phyloP scores from a whole-genome alignment of 2,797 vertebrate species.

The Salmo trutta region DNA sequence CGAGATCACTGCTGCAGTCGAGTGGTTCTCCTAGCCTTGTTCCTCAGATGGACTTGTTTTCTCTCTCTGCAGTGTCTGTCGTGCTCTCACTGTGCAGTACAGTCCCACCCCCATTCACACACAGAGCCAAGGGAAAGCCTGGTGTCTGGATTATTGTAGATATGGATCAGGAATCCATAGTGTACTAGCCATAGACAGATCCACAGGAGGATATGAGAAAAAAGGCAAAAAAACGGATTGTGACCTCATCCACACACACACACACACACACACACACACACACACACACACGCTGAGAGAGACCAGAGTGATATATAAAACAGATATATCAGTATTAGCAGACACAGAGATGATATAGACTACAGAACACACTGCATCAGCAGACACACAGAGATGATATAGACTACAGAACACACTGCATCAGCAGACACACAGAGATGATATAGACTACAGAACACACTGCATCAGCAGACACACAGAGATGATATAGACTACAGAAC shows the following conservation, averaged over 20 bases:
- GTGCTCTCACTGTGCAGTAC: conserved; percentile 51
- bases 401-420: no score
- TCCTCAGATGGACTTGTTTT: not conserved
- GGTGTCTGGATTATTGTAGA: conserved; percentile 51
- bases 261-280: conserved; percentile 19
- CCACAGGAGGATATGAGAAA: not conserved
- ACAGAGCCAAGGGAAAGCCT: conserved; percentile 67
- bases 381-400: no score
- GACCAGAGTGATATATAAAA: not conserved
- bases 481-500: no score
- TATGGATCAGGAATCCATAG: conserved; percentile 64
- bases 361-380: no score
- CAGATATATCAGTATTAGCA: not conserved
- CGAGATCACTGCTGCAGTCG: conserved; percentile 3
- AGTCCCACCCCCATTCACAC: conserved; percentile 66
- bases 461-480: no score
- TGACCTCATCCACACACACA: conserved; percentile 54
- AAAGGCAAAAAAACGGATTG: conserved; percentile 13
- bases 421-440: no score
- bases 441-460: no score
- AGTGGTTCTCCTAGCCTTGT: not conserved
- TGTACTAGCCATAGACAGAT: not conserved
- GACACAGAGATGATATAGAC: not conserved
- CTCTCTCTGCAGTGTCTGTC: not conserved
- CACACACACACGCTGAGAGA: not conserved